A percentile compares a stretch with the other conserved stretches of the same genome.
These are phyloP conservation scores for Ranitomeya variabilis DNA, from an alignment of 2,113 vertebrate species.

Conservation along the genomic window DNA sequence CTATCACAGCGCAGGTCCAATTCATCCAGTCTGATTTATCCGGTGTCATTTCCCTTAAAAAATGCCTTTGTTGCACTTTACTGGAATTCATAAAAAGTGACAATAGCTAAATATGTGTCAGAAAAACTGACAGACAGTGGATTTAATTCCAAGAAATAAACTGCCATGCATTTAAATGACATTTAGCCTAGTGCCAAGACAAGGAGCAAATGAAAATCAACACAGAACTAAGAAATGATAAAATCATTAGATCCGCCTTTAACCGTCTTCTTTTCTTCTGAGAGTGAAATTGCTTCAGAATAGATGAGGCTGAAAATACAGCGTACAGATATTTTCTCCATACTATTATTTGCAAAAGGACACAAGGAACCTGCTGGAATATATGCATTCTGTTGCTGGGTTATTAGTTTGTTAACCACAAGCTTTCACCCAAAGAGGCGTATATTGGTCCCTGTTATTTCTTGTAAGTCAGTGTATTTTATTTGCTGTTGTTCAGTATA, in stretches of 20 bases:
- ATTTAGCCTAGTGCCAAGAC: neutral
- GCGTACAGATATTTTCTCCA: neutral
- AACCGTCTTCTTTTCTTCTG: neutral
- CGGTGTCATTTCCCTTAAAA: constrained; percentile 23
- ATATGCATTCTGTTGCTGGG: neutral
- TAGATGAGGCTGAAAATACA: constrained; percentile 8
- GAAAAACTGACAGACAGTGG: constrained; percentile 24
- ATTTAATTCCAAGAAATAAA: constrained; percentile 7
- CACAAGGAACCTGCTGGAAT: neutral
- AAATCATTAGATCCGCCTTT: neutral
- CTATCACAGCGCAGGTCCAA: constrained; percentile 2
- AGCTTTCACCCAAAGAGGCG: neutral
- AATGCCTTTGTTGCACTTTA: constrained; percentile 15
- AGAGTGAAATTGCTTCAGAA: constrained; percentile 8
- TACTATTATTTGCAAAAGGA: neutral
- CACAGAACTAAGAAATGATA: neutral
- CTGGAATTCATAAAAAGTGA: constrained; percentile 7
- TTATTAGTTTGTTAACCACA: too few species aligned
- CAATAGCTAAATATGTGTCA: constrained; percentile 19
- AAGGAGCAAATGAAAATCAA: constrained; percentile 20
- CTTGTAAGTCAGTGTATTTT: too few species aligned
- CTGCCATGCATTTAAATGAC: constrained; percentile 19
- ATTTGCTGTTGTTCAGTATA: too few species aligned
- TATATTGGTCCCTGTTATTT: too few species aligned
- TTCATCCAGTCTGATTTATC: constrained; percentile 8